phyloP scores from a whole-genome alignment of 2,888 invertebrate species.

The Dryomyza anilis region DNA sequence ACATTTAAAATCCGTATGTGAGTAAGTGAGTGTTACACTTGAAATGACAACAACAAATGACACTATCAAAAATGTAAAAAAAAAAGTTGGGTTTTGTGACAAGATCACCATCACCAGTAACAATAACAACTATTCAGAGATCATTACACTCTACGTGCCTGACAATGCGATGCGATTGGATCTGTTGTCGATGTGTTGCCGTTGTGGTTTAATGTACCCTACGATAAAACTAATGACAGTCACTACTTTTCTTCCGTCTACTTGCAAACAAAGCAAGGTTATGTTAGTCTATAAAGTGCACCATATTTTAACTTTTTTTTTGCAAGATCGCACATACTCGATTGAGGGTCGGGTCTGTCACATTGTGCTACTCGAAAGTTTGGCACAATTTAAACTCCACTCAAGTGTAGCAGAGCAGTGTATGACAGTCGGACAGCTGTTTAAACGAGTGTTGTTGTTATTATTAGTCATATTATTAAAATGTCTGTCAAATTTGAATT shows the following conservation, averaged over 20 bases:
- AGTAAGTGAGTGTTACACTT: slow-evolving; percentile 5
- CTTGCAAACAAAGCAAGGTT: background rate
- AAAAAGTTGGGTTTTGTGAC: background rate
- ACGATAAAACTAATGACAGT: background rate
- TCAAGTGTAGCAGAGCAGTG: background rate
- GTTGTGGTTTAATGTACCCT: background rate
- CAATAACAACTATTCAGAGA: background rate
- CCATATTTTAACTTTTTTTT: too few relatives aligned
- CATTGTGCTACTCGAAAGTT: too few relatives aligned
- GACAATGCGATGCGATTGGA: background rate
- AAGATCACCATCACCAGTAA: background rate
- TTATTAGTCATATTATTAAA: background rate
- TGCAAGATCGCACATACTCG: background rate
- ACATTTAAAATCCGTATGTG: background rate
- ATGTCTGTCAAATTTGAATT: too few relatives aligned
- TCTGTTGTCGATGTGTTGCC: background rate
- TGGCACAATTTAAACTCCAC: background rate
- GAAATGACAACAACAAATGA: background rate
- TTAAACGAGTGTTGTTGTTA: background rate
- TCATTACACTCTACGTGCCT: background rate
- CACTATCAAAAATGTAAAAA: too few relatives aligned
- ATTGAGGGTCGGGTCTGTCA: background rate
- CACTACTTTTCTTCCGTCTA: background rate
- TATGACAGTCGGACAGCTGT: background rate
- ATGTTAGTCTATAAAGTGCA: too few relatives aligned